A percentile compares a stretch with the other conserved stretches of the same genome.
Evolutionary conservation across 92 coral and sea anemone genomes (phyloP).

Genomic region (Desmophyllum pertusum): DNA sequence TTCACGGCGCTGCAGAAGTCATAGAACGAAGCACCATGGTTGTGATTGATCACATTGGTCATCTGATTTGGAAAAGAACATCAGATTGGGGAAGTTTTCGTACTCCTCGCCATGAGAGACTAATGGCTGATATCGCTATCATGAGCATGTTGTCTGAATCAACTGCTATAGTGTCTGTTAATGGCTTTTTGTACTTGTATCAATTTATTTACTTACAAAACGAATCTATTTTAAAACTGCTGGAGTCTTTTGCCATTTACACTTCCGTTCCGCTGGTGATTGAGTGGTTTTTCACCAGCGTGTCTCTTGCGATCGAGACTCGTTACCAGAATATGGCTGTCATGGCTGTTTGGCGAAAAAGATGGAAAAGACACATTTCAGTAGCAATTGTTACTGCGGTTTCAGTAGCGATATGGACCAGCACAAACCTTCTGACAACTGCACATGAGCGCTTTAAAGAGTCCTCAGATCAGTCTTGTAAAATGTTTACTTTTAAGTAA

Average conservation of each 20-base stretch:
- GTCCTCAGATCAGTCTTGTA: too few relatives aligned
- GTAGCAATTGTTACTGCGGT: too few relatives aligned
- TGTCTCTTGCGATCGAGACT: conserved; percentile 32
- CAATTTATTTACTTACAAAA: background rate
- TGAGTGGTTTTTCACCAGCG: conserved; percentile 45
- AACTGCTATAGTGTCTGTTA: conserved; percentile 28
- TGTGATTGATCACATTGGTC: conserved; percentile 9
- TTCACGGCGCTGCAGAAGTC: conserved; percentile 26
- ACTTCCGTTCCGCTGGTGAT: conserved; percentile 18
- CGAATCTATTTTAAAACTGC: background rate
- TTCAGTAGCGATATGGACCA: too few relatives aligned
- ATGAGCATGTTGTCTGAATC: conserved; percentile 54
- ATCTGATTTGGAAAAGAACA: conserved; percentile 7
- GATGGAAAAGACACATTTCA: conserved; percentile 14
- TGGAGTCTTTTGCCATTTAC: background rate
- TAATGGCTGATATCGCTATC: conserved; percentile 48
- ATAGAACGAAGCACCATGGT: conserved; percentile 33
- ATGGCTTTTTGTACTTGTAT: conserved; percentile 23
- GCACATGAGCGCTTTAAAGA: too few relatives aligned
- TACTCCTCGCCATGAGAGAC: conserved; percentile 54
- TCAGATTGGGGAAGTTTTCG: conserved; percentile 49
- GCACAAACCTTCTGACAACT: too few relatives aligned
- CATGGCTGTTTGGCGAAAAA: conserved; percentile 39
- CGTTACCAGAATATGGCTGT: conserved; percentile 43
- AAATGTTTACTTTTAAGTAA: too few relatives aligned